Percentiles rank a stretch among this genome's conserved stretches.
phyloP scores from a whole-genome alignment of 2,888 invertebrate genomes.

The Clusia tigrina region DNA sequence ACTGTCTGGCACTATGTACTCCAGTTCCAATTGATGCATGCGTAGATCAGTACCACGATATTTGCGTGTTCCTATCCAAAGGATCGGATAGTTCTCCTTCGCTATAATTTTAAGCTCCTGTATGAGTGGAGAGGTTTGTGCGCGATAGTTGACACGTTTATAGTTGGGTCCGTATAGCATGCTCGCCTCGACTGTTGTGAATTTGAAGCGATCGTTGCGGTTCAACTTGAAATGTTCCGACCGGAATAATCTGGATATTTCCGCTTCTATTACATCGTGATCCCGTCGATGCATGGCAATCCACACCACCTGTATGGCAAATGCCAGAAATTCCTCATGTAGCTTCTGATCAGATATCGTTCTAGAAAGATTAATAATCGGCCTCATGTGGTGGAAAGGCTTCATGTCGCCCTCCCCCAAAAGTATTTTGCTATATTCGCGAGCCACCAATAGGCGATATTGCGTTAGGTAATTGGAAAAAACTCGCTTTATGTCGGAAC shows the following conservation, averaged over 20 bases:
- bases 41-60: slow-evolving; percentile 59
- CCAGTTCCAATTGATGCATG: slow-evolving; percentile 55
- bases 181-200: slow-evolving; percentile 47
- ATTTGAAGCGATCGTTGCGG: slow-evolving; percentile 43
- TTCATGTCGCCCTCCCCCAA: slow-evolving; percentile 53
- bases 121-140: slow-evolving; percentile 58
- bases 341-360: slow-evolving; percentile 50
- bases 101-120: slow-evolving; percentile 51
- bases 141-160: slow-evolving; percentile 53
- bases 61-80: slow-evolving; percentile 61
- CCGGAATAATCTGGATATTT: slow-evolving; percentile 60
- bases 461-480: slow-evolving; percentile 55
- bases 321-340: slow-evolving; percentile 57
- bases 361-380: slow-evolving; percentile 51
- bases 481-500: slow-evolving; percentile 52
- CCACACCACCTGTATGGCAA: slow-evolving; percentile 58
- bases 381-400: slow-evolving; percentile 53
- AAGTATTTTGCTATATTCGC: slow-evolving; percentile 58
- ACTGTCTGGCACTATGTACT: slow-evolving; percentile 56
- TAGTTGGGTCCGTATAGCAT: slow-evolving; percentile 56
- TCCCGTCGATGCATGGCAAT: slow-evolving; percentile 57
- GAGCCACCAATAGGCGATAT: slow-evolving; percentile 57
- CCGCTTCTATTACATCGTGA: slow-evolving; percentile 55
- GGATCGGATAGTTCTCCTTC: slow-evolving; percentile 51
- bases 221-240: slow-evolving; percentile 57